Percentiles rank a stretch among this genome's conserved stretches.
These are phyloP conservation scores for Mobula hypostoma DNA, from an alignment of 2,113 vertebrate species.

Conservation along the genomic window DNA sequence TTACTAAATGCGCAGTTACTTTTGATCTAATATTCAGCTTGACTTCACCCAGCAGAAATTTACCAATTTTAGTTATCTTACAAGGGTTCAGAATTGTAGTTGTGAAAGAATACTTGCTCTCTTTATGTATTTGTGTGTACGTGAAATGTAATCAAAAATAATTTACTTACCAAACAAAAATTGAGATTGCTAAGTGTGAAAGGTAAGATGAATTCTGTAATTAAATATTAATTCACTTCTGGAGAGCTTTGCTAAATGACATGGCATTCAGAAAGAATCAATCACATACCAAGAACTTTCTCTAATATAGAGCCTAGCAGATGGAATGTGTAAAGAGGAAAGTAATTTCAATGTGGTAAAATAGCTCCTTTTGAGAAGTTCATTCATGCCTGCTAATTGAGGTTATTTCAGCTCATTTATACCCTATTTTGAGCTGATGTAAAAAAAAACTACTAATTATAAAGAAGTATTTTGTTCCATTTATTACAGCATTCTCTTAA, in stretches of 20 bases:
- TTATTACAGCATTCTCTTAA: slow-evolving; percentile 10
- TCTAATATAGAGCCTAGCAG: neutral
- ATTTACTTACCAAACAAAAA: neutral
- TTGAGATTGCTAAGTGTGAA: neutral
- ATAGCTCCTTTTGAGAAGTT: neutral
- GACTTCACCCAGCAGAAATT: neutral
- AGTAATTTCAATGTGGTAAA: neutral
- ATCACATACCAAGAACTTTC: slow-evolving; percentile 23
- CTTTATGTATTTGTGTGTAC: neutral
- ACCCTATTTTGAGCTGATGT: neutral
- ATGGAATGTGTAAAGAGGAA: slow-evolving; percentile 18
- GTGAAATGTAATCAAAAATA: neutral
- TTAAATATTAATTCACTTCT: slow-evolving; percentile 31
- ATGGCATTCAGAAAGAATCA: slow-evolving; percentile 7
- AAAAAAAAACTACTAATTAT: slow-evolving; percentile 3
- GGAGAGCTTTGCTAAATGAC: neutral
- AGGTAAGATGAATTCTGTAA: neutral
- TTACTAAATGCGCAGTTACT: too few relatives aligned
- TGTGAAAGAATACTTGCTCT: neutral
- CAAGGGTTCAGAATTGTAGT: neutral
- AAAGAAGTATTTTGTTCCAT: neutral
- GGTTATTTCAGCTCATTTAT: neutral
- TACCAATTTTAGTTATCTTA: neutral
- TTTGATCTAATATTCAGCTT: neutral
- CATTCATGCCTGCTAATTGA: slow-evolving; percentile 16